Evolutionary conservation across 2,113 vertebrate genomes (phyloP).

Genomic region (Rhinolophus sinicus): DNA sequence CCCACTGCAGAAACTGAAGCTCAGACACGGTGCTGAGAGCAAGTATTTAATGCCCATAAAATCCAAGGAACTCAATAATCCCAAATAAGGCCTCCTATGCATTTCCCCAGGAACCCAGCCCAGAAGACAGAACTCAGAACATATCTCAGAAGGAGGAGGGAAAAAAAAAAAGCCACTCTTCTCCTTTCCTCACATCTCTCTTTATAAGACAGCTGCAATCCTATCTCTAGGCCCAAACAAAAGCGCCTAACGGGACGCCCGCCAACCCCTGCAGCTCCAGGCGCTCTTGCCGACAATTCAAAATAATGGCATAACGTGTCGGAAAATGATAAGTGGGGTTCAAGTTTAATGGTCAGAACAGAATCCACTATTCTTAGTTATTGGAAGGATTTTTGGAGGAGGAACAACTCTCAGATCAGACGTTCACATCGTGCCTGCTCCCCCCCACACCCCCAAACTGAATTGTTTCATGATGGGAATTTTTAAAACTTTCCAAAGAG

Average conservation of each 20-base stretch:
- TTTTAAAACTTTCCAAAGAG: not conserved
- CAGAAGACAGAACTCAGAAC: not conserved
- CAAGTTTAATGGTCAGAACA: not conserved
- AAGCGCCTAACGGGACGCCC: accelerated
- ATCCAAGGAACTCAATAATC: not conserved
- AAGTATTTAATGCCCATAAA: not conserved
- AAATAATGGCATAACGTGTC: accelerated
- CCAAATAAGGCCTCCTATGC: conserved; percentile 67
- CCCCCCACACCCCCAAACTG: not conserved
- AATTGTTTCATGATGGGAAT: accelerated
- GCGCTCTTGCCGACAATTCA: not conserved
- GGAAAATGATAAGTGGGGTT: not conserved
- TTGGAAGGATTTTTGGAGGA: not conserved
- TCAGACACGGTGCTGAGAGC: not conserved
- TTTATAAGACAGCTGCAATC: accelerated
- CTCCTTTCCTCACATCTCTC: accelerated
- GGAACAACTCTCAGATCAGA: not conserved
- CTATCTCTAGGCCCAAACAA: not conserved
- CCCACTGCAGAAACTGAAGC: not conserved
- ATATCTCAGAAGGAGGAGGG: accelerated
- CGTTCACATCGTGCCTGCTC: accelerated
- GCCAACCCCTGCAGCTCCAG: not conserved
- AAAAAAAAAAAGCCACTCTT: accelerated
- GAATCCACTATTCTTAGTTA: not conserved
- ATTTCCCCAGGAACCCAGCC: conserved; percentile 33